Conservation (phyloP, 2,113 vertebrate species). For the Chaenocephalus aceratus region DNA sequence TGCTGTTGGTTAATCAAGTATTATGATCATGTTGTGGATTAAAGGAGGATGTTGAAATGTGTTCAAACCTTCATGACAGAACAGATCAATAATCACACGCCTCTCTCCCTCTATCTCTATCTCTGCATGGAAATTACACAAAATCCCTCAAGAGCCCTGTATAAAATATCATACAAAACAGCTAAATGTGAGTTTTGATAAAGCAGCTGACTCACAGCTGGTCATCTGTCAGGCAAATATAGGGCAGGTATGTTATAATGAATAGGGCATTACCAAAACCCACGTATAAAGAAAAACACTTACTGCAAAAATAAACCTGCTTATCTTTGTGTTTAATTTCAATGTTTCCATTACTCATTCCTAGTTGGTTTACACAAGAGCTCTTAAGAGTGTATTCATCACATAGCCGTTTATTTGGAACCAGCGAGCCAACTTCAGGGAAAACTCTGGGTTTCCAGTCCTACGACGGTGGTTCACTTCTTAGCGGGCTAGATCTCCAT, state of each 20-base stretch:
- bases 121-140: background rate
- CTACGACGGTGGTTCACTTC: too few relatives aligned
- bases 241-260: too few relatives aligned
- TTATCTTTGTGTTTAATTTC: background rate
- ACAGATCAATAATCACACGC: background rate
- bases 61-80: too few relatives aligned
- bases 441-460: too few relatives aligned
- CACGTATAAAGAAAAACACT: background rate
- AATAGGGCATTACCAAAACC: background rate
- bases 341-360: background rate
- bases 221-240: background rate
- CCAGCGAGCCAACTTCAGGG: background rate
- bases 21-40: too few relatives aligned
- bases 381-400: constrained; percentile 11
- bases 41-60: too few relatives aligned
- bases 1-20: too few relatives aligned
- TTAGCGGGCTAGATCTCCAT: too few relatives aligned
- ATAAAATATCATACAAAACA: background rate
- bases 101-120: background rate
- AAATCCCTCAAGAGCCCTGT: background rate
- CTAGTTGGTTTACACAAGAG: constrained; percentile 9
- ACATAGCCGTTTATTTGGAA: constrained; percentile 23
- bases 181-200: background rate
- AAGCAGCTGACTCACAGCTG: background rate
- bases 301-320: background rate